phyloP scores from a whole-genome alignment of 2,113 vertebrate species.

The Lichenostomus cassidix region DNA sequence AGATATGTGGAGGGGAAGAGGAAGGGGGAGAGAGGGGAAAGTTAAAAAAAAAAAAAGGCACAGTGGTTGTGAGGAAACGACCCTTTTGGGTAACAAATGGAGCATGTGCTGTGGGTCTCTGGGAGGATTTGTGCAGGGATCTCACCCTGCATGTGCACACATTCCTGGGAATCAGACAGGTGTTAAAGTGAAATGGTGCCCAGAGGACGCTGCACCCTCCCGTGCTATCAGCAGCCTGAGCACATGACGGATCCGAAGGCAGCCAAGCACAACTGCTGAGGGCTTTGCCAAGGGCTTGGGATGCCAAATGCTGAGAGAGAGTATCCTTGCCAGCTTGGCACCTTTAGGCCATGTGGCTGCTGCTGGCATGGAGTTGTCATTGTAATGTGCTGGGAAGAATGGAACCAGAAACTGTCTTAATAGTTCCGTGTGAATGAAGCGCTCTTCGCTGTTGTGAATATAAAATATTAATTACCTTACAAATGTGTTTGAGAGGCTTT shows the following conservation, averaged over 20 bases:
- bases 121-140: conserved; percentile 58
- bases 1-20: background rate
- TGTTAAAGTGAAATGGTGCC: conserved; percentile 54
- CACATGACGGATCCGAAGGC: conserved; percentile 62
- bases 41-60: background rate
- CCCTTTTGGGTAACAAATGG: conserved; percentile 17
- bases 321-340: conserved; percentile 71
- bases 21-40: accelerated
- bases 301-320: conserved; percentile 61
- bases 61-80: conserved; percentile 17
- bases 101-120: background rate
- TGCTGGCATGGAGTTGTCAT: conserved; percentile 28
- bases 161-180: conserved; percentile 68
- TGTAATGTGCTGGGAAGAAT: conserved; percentile 29
- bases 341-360: conserved; percentile 60
- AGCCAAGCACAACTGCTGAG: conserved; percentile 66
- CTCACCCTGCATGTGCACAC: conserved; percentile 26
- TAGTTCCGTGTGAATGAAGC: conserved; percentile 11
- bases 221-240: conserved; percentile 46
- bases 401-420: conserved; percentile 53
- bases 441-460: conserved; percentile 8
- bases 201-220: conserved; percentile 47
- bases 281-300: conserved; percentile 34
- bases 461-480: conserved; percentile 61
- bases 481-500: background rate